A percentile compares a stretch with the other conserved stretches of the same genome.
These are phyloP conservation scores for Lepisosteus osseus DNA, from an alignment of 2,113 vertebrate species.

Conservation along the genomic window DNA sequence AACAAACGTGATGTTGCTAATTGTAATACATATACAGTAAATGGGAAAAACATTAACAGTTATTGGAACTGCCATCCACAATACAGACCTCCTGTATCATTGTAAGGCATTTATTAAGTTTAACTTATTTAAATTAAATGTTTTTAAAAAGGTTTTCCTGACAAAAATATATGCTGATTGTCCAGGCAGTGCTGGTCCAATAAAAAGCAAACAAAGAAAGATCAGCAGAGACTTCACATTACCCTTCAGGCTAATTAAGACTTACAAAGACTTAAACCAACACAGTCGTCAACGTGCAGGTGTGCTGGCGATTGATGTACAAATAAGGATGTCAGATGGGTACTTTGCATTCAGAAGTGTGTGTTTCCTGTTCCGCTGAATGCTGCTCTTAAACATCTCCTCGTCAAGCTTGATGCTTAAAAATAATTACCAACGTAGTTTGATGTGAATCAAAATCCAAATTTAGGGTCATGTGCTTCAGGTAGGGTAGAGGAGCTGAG, in stretches of 20 bases:
- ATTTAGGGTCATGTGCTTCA: too few species aligned
- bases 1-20: too few species aligned
- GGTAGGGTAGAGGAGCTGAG: too few species aligned
- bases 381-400: background rate
- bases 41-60: too few species aligned
- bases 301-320: conserved; percentile 1
- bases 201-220: background rate
- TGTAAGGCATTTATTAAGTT: too few species aligned
- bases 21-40: too few species aligned
- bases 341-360: background rate
- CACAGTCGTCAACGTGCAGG: background rate
- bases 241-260: background rate
- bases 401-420: background rate
- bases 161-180: background rate
- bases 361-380: background rate
- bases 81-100: too few species aligned
- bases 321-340: background rate
- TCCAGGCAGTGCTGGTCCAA: background rate
- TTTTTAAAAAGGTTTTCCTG: background rate
- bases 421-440: background rate
- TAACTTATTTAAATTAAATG: too few species aligned
- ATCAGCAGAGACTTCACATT: background rate
- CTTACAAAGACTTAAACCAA: background rate
- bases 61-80: too few species aligned
- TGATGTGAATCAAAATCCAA: background rate